These are phyloP conservation scores for Varroa destructor DNA, from an alignment of 1,140 invertebrate species.

Conservation along the genomic window DNA sequence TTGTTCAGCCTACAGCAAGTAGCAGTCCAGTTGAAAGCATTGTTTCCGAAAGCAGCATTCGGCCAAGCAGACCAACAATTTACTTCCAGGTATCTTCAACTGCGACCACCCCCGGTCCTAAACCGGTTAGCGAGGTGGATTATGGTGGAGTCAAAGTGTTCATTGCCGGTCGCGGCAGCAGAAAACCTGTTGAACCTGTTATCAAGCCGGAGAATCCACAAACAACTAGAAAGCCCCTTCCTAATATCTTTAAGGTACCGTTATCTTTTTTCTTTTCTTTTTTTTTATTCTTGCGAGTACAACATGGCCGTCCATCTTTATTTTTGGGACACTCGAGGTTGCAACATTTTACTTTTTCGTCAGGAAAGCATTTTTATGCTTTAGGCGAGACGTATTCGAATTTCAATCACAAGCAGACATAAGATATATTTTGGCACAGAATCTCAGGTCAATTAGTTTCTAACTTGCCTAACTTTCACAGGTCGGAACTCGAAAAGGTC, in stretches of 20 bases:
- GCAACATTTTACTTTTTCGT: no score
- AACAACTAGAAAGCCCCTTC: slow-evolving; percentile 10
- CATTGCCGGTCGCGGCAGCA: slow-evolving; percentile 22
- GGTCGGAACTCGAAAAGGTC: slow-evolving; percentile 16
- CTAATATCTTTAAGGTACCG: slow-evolving; percentile 15
- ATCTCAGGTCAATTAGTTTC: no score
- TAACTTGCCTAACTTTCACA: neutral
- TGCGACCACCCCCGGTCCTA: neutral
- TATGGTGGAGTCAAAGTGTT: slow-evolving; percentile 21
- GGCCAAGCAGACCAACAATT: neutral
- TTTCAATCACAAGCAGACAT: no score
- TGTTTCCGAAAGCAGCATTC: neutral
- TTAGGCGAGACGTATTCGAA: no score
- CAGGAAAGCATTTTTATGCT: no score
- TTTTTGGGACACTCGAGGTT: no score
- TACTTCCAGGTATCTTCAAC: slow-evolving; percentile 26
- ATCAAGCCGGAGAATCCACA: slow-evolving; percentile 13
- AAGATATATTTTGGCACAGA: no score
- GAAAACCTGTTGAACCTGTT: slow-evolving; percentile 19
- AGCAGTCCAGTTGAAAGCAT: neutral
- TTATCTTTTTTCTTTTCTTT: neutral
- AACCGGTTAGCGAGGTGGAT: slow-evolving; percentile 10
- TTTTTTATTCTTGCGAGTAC: neutral
- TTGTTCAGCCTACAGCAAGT: neutral
- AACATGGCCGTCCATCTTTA: no score